Evolutionary conservation across 2,888 invertebrate species (phyloP).

Genomic region (Cenopis cana): DNA sequence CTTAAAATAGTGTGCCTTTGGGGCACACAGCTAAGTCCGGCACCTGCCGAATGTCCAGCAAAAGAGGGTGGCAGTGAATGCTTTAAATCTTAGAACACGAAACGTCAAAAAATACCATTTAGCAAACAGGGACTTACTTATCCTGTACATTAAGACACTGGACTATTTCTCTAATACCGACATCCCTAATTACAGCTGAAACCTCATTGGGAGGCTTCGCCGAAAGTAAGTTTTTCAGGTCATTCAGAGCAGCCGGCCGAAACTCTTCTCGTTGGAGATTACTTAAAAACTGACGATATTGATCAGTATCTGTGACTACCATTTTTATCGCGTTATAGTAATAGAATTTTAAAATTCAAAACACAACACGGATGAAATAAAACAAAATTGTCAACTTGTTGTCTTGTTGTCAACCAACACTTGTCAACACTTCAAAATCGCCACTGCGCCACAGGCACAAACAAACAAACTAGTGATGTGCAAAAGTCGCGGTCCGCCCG

Average conservation of each 20-base stretch:
- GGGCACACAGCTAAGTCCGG: no score
- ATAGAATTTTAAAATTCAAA: neutral
- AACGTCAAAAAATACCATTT: no score
- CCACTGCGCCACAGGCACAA: no score
- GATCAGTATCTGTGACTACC: conserved; percentile 60
- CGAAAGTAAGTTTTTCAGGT: conserved; percentile 69
- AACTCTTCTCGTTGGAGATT: conserved; percentile 67
- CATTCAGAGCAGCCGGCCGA: conserved; percentile 65
- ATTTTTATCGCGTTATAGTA: conserved; percentile 49
- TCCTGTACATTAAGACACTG: conserved; percentile 85
- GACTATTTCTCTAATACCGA: conserved; percentile 86
- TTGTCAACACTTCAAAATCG: conserved; percentile 30
- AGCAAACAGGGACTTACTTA: conserved; percentile 59
- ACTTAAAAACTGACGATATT: conserved; percentile 61
- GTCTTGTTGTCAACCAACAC: no score
- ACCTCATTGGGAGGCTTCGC: conserved; percentile 66
- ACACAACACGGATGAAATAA: neutral
- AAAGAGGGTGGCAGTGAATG: no score
- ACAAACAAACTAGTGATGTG: no score
- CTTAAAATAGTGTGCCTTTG: no score
- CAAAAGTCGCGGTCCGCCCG: no score
- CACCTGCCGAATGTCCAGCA: no score
- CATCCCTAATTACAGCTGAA: conserved; percentile 59
- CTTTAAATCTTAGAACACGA: no score
- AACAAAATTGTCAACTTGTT: conserved; percentile 7